Evolutionary conservation across 2,888 invertebrate genomes (phyloP).

Genomic region (Netelia virgata): DNA sequence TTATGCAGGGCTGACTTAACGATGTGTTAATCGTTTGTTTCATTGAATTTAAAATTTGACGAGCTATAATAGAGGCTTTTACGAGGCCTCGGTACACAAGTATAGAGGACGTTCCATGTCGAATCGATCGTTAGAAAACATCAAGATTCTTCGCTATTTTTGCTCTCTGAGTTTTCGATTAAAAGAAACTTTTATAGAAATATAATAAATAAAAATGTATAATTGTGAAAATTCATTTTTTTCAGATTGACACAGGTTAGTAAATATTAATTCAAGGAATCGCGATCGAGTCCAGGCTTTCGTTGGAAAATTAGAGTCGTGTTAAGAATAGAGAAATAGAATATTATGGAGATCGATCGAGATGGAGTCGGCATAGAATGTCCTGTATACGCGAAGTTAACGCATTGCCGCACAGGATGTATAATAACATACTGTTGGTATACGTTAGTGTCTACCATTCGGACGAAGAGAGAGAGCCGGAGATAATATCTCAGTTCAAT

Average conservation of each 20-base stretch:
- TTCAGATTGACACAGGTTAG: too few species aligned
- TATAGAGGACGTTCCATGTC: neutral
- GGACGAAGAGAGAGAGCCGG: constrained; percentile 47
- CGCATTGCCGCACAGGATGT: constrained; percentile 18
- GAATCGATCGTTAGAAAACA: neutral
- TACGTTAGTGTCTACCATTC: constrained; percentile 46
- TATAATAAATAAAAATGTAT: too few species aligned
- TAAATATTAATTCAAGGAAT: too few species aligned
- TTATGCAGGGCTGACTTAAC: constrained; percentile 5
- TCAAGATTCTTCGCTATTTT: neutral
- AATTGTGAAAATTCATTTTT: too few species aligned
- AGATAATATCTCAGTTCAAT: constrained; percentile 69
- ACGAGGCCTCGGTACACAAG: constrained; percentile 13
- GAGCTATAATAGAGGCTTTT: constrained; percentile 40
- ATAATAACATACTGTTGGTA: constrained; percentile 45
- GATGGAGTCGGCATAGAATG: neutral
- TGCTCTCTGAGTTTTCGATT: neutral
- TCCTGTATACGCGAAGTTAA: neutral
- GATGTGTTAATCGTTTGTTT: constrained; percentile 41
- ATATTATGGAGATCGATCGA: neutral
- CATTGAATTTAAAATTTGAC: constrained; percentile 34
- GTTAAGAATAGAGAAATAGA: too few species aligned
- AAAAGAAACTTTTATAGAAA: neutral
- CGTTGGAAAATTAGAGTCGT: too few species aligned
- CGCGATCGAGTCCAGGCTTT: too few species aligned